These are phyloP conservation scores for Mongoloraphidia duomilia DNA, from an alignment of 2,888 invertebrate species.

Conservation along the genomic window DNA sequence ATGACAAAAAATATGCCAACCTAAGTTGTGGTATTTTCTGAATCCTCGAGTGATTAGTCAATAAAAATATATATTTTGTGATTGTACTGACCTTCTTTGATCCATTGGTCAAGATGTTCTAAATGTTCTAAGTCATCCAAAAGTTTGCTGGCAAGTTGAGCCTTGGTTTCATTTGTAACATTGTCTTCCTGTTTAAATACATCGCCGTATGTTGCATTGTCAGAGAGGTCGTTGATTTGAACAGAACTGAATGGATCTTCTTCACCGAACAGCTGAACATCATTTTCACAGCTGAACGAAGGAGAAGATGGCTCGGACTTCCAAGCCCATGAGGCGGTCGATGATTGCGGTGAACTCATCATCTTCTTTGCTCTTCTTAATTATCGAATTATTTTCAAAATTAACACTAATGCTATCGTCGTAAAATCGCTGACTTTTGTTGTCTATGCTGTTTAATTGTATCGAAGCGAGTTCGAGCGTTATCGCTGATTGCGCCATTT, in stretches of 20 bases:
- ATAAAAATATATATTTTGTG: too few relatives aligned
- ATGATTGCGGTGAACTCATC: constrained; percentile 19
- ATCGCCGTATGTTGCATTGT: too few relatives aligned
- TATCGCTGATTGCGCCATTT: constrained; percentile 60
- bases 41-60: too few relatives aligned
- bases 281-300: constrained; percentile 27
- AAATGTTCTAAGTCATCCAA: constrained; percentile 39
- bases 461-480: constrained; percentile 48
- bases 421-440: constrained; percentile 8
- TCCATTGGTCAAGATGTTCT: constrained; percentile 43
- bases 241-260: too few relatives aligned
- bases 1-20: too few relatives aligned
- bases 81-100: constrained; percentile 43
- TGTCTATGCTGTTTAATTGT: constrained; percentile 23
- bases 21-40: too few relatives aligned
- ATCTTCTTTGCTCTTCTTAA: constrained; percentile 7
- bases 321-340: constrained; percentile 27
- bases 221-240: too few relatives aligned
- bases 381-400: constrained; percentile 16
- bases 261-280: constrained; percentile 14
- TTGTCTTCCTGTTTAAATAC: too few relatives aligned
- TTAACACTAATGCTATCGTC: constrained; percentile 11
- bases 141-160: constrained; percentile 47
- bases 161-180: constrained; percentile 25
- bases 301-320: constrained; percentile 40